Conservation (phyloP, 2,113 vertebrate genomes). For the Erinaceus europaeus region DNA sequence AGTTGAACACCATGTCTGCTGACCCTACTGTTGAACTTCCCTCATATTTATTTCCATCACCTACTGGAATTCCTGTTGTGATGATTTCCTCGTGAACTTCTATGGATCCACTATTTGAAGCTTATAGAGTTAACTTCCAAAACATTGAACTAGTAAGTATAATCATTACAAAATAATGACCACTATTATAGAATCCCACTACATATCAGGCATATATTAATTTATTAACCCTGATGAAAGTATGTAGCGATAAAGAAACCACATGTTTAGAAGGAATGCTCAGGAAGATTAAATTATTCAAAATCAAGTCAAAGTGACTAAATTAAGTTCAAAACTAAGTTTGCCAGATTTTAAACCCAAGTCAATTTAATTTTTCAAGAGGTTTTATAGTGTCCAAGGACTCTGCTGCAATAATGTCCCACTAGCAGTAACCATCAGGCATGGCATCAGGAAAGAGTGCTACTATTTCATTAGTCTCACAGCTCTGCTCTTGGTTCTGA, state of each 20-base stretch:
- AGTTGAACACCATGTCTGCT: accelerated
- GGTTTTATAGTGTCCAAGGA: neutral
- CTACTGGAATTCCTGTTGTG: slow-evolving; percentile 24
- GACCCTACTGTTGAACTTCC: neutral
- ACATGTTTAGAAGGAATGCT: neutral
- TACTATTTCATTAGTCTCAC: neutral
- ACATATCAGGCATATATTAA: neutral
- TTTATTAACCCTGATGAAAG: slow-evolving; percentile 1
- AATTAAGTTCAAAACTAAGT: neutral
- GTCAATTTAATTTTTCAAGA: neutral
- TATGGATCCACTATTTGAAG: neutral
- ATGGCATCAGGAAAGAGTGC: neutral
- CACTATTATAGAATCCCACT: neutral
- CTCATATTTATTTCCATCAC: too few relatives aligned
- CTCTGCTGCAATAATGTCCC: neutral
- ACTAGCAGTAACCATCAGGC: neutral
- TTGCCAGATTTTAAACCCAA: neutral
- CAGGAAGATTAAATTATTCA: neutral
- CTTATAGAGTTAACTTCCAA: neutral
- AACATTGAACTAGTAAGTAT: neutral
- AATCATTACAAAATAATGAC: neutral
- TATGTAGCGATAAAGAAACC: neutral
- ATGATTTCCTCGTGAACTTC: neutral
- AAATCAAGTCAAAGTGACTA: neutral
- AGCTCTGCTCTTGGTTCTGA: neutral